phyloP scores from a whole-genome alignment of 53 echinoderm and acorn worm genomes.

The Stichopus horrens region DNA sequence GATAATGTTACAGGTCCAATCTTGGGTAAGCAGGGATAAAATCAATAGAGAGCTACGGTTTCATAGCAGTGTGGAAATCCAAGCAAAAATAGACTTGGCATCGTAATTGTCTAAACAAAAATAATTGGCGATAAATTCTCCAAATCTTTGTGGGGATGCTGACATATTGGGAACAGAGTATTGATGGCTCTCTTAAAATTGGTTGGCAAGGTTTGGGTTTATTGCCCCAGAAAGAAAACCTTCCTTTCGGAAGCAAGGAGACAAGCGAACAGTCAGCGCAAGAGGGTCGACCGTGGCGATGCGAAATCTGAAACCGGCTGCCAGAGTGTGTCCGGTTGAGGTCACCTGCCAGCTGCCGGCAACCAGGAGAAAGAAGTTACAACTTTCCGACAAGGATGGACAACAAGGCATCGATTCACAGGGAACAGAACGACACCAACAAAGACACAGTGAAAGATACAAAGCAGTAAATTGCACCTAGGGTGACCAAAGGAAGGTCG shows the following conservation, averaged over 20 bases:
- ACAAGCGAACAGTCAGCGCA: neutral
- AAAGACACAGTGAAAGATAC: no score
- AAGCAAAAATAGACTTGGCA: slow-evolving; percentile 33
- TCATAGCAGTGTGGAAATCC: slow-evolving; percentile 41
- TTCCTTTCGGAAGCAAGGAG: neutral
- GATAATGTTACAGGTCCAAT: slow-evolving; percentile 47
- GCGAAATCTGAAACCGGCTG: neutral
- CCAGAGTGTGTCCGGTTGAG: neutral
- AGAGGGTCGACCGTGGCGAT: neutral
- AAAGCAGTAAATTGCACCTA: no score
- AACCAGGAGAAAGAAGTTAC: no score
- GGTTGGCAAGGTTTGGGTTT: neutral
- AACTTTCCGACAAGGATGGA: no score
- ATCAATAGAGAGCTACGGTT: slow-evolving; percentile 16
- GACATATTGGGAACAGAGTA: slow-evolving; percentile 33
- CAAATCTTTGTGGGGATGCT: neutral
- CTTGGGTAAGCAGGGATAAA: slow-evolving; percentile 18
- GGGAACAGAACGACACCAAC: no score
- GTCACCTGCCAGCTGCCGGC: neutral
- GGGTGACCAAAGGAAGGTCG: no score
- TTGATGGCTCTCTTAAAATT: neutral
- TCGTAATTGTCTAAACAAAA: slow-evolving; percentile 36
- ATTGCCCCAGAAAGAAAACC: slow-evolving; percentile 8
- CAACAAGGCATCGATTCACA: no score
- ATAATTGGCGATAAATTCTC: slow-evolving; percentile 37